Evolutionary conservation across 2,888 invertebrate genomes (phyloP).

Genomic region (Ennomos erosarius): DNA sequence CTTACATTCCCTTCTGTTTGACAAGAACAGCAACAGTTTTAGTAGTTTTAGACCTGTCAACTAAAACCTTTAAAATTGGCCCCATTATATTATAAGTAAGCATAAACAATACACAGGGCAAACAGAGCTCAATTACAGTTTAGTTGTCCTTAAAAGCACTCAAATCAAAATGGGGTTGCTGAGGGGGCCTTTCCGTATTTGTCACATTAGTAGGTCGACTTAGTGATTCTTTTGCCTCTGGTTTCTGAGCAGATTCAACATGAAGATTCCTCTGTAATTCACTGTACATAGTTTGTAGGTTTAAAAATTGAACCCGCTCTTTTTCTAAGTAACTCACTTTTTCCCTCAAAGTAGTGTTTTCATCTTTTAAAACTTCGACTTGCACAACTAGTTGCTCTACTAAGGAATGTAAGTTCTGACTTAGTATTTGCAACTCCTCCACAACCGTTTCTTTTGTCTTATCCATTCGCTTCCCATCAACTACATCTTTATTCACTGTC

Average conservation of each 20-base stretch:
- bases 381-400: constrained; percentile 86
- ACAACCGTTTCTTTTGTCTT: constrained; percentile 87
- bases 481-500: constrained; percentile 48
- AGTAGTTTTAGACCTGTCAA: too few species aligned
- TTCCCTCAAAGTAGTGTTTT: constrained; percentile 85
- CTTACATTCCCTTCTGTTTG: too few species aligned
- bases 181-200: constrained; percentile 46
- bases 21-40: too few species aligned
- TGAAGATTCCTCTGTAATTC: constrained; percentile 47
- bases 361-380: constrained; percentile 87
- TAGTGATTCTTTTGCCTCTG: constrained; percentile 41
- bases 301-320: constrained; percentile 77
- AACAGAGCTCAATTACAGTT: constrained; percentile 11
- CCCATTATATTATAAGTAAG: not conserved
- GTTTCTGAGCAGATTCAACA: constrained; percentile 21
- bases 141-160: constrained; percentile 64
- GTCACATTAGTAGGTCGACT: constrained; percentile 45
- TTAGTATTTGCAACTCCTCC: constrained; percentile 88
- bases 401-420: constrained; percentile 84
- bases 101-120: not conserved
- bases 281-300: constrained; percentile 58
- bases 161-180: constrained; percentile 67
- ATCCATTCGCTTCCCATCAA: constrained; percentile 82
- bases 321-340: constrained; percentile 84
- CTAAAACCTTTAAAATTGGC: too few species aligned